Conservation (phyloP, 2,888 invertebrate genomes). For the Caradrina kadenii region DNA sequence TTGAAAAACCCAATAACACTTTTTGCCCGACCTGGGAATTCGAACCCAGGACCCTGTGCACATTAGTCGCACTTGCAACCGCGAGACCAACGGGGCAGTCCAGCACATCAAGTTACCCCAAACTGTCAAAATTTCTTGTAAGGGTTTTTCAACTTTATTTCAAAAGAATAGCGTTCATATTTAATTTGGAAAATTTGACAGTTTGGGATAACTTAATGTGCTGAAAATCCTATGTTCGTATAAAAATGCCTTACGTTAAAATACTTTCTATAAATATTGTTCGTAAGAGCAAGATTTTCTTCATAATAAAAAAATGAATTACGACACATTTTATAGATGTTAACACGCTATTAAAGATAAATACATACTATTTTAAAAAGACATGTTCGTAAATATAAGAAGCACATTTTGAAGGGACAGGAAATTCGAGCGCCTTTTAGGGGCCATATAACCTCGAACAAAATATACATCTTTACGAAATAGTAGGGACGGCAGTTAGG, state of each 20-base stretch:
- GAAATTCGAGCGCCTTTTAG: slow-evolving; percentile 59
- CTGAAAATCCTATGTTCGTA: neutral
- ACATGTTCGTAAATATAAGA: slow-evolving; percentile 57
- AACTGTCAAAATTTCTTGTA: too few species aligned
- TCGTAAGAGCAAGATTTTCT: slow-evolving; percentile 31
- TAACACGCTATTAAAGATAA: slow-evolving; percentile 60
- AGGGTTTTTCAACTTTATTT: too few species aligned
- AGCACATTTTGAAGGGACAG: slow-evolving; percentile 61
- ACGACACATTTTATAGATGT: slow-evolving; percentile 56
- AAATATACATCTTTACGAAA: slow-evolving; percentile 62
- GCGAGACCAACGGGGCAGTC: too few species aligned
- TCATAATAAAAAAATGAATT: slow-evolving; percentile 58
- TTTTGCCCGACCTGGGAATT: too few species aligned
- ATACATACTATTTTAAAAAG: slow-evolving; percentile 61
- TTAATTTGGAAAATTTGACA: too few species aligned
- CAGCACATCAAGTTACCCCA: too few species aligned
- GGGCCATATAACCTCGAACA: slow-evolving; percentile 58
- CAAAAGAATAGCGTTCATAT: too few species aligned
- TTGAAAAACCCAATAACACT: too few species aligned
- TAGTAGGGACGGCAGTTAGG: slow-evolving; percentile 48
- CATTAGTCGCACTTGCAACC: too few species aligned
- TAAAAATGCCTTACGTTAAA: slow-evolving; percentile 4
- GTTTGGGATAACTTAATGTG: too few species aligned
- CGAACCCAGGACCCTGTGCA: too few species aligned
- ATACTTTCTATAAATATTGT: slow-evolving; percentile 29